phyloP scores from a whole-genome alignment of 1,140 invertebrate genomes.

The Hycleus cichorii region DNA sequence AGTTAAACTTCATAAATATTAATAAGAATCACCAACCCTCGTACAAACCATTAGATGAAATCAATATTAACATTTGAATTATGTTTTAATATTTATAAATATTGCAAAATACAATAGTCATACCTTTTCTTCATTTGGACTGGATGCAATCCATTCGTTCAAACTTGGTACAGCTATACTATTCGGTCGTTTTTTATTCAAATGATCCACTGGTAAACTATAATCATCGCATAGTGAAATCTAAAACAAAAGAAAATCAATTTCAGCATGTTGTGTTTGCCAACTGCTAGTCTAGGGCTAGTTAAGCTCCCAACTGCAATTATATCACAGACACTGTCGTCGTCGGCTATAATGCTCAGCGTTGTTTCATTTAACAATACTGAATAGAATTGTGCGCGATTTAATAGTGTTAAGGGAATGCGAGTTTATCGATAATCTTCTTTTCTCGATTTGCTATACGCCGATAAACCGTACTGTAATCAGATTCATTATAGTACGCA shows the following conservation, averaged over 20 bases:
- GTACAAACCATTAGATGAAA: no score
- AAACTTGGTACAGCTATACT: constrained; percentile 51
- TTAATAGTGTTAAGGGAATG: neutral
- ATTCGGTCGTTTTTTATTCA: constrained; percentile 56
- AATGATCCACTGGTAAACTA: constrained; percentile 69
- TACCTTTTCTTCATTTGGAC: constrained; percentile 56
- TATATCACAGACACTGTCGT: neutral
- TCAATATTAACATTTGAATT: no score
- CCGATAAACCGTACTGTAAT: no score
- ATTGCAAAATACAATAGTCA: constrained; percentile 21
- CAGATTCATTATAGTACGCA: no score
- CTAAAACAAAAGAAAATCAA: constrained; percentile 47
- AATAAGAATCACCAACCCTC: no score
- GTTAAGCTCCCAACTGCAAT: neutral
- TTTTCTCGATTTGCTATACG: no score
- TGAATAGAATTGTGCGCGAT: constrained; percentile 13
- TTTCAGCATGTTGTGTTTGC: neutral
- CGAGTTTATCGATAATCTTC: neutral
- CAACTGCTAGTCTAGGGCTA: neutral
- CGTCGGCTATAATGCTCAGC: constrained; percentile 14
- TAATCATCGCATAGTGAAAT: constrained; percentile 72
- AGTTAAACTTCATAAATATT: no score
- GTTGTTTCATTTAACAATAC: constrained; percentile 20
- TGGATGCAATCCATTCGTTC: constrained; percentile 50
- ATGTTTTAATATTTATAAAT: no score